phyloP scores from a whole-genome alignment of 1,140 invertebrate species.

The Zaprionus vittiger region DNA sequence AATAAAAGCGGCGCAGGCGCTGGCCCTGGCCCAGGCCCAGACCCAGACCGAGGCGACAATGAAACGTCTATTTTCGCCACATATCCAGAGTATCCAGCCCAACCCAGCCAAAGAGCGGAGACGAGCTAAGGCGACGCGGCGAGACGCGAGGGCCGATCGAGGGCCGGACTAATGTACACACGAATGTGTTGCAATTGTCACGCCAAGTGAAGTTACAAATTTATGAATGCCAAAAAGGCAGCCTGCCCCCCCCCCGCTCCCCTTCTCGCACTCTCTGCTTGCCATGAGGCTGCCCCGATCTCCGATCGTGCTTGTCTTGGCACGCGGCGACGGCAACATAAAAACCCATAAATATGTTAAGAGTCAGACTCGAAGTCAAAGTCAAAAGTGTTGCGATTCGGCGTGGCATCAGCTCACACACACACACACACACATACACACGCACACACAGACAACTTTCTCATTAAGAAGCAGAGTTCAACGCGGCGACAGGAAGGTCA shows the following conservation, averaged over 20 bases:
- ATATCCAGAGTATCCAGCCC: slow-evolving; percentile 47
- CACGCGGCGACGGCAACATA: slow-evolving; percentile 67
- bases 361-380: slow-evolving; percentile 77
- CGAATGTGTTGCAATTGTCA: slow-evolving; percentile 84
- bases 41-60: slow-evolving; percentile 68
- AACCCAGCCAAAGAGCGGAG: slow-evolving; percentile 5
- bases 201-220: slow-evolving; percentile 84
- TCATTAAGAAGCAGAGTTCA: slow-evolving; percentile 74
- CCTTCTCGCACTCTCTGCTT: background rate
- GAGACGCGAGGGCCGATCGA: slow-evolving; percentile 46
- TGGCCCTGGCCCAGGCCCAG: slow-evolving; percentile 25
- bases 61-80: slow-evolving; percentile 82
- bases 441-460: slow-evolving; percentile 55
- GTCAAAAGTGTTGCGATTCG: slow-evolving; percentile 63
- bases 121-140: slow-evolving; percentile 10
- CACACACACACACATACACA: background rate
- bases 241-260: slow-evolving; percentile 15
- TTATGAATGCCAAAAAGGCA: slow-evolving; percentile 83
- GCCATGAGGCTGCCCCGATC: slow-evolving; percentile 18
- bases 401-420: slow-evolving; percentile 33
- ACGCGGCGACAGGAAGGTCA: slow-evolving; percentile 48
- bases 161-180: slow-evolving; percentile 78
- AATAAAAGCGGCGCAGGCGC: slow-evolving; percentile 72
- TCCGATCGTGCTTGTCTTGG: slow-evolving; percentile 29
- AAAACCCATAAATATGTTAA: slow-evolving; percentile 82